phyloP scores from a whole-genome alignment of 2,113 vertebrate species.

The Corvus moneduloides region DNA sequence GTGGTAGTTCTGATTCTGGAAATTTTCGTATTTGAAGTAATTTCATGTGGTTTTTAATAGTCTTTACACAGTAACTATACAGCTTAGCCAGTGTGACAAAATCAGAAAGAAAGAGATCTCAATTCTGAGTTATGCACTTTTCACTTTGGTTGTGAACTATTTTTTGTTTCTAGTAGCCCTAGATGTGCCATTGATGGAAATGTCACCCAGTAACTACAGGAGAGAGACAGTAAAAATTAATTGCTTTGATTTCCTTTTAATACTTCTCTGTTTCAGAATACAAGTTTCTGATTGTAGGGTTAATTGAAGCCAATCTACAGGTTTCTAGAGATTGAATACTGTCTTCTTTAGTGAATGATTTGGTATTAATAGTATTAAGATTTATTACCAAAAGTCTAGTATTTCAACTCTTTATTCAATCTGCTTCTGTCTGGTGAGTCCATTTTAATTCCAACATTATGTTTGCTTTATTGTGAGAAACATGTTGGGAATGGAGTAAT shows the following conservation, averaged over 20 bases:
- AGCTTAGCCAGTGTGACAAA: background rate
- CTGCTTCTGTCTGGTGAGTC: background rate
- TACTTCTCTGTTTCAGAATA: background rate
- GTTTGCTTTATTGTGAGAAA: background rate
- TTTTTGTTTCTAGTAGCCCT: background rate
- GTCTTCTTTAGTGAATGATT: background rate
- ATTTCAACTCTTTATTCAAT: background rate
- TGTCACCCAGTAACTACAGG: background rate
- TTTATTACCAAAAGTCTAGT: background rate
- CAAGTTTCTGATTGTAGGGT: background rate
- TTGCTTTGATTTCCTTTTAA: background rate
- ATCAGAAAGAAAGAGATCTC: background rate
- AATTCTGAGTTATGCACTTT: fast-evolving
- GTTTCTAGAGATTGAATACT: background rate
- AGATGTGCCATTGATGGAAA: background rate
- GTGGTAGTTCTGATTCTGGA: background rate
- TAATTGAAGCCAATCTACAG: background rate
- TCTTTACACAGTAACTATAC: background rate
- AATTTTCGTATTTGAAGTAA: background rate
- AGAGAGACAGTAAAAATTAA: background rate
- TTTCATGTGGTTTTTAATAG: background rate
- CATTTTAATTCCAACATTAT: background rate
- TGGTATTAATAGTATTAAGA: background rate
- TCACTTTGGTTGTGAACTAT: background rate
- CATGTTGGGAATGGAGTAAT: background rate